These are phyloP conservation scores for Rhopilema esculentum DNA, from an alignment of 30 jellyfish, hydroid and myxozoan species.

Conservation along the genomic window DNA sequence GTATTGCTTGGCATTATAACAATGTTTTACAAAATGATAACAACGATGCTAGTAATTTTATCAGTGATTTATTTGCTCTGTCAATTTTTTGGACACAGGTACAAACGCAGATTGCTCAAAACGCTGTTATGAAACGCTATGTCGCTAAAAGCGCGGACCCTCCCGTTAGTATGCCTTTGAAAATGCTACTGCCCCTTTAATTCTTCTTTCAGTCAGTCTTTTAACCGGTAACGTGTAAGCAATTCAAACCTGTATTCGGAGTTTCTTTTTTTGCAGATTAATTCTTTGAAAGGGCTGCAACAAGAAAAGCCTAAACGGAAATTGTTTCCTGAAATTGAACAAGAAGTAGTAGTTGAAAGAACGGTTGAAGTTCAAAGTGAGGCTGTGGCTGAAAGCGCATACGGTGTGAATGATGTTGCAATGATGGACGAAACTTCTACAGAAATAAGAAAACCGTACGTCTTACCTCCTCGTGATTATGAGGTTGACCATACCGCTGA, in stretches of 20 bases:
- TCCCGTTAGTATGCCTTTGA: no score
- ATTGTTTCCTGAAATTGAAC: slow-evolving; percentile 44
- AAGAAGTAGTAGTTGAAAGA: not conserved
- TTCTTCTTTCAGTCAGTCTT: no score
- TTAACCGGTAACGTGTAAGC: no score
- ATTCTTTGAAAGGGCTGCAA: not conserved
- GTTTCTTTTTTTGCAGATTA: slow-evolving; percentile 8
- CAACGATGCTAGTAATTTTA: no score
- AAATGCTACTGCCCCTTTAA: no score
- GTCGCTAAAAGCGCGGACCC: no score
- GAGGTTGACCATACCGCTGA: slow-evolving; percentile 3
- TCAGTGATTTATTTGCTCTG: no score
- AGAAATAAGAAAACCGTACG: not conserved
- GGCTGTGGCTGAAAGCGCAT: not conserved
- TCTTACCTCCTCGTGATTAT: slow-evolving; percentile 42
- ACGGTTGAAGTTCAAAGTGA: slow-evolving; percentile 1
- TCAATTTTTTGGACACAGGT: no score
- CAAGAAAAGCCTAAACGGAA: slow-evolving; percentile 1
- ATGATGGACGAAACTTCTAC: not conserved
- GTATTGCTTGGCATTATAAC: no score
- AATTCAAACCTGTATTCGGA: not conserved
- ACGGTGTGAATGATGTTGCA: not conserved
- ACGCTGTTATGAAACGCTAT: no score
- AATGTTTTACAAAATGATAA: no score
- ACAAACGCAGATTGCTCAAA: no score